Conservation (phyloP, 2,888 invertebrate genomes). For the Diarsia brunnea region DNA sequence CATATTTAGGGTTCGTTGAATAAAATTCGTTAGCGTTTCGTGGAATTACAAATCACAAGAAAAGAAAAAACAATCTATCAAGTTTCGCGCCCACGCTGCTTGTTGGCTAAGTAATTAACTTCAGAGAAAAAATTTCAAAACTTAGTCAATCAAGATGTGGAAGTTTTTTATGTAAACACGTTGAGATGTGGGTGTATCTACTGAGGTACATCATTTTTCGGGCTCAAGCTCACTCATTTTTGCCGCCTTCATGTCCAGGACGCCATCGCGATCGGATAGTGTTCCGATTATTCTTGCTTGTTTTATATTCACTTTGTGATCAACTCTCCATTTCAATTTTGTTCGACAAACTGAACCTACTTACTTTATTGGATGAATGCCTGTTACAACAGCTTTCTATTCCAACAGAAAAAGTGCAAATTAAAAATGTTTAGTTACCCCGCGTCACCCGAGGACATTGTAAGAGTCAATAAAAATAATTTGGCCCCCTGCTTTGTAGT, state of each 20-base stretch:
- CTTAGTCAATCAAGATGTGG: constrained; percentile 18
- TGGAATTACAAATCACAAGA: constrained; percentile 16
- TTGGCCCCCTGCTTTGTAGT: constrained; percentile 32
- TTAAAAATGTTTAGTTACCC: constrained; percentile 23
- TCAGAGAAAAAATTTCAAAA: constrained; percentile 29
- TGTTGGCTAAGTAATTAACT: constrained; percentile 52
- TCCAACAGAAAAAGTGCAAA: neutral
- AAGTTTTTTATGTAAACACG: constrained; percentile 15
- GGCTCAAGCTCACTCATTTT: neutral
- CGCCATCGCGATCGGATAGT: neutral
- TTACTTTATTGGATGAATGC: neutral
- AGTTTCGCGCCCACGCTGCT: constrained; percentile 29
- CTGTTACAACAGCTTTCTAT: neutral
- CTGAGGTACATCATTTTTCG: neutral
- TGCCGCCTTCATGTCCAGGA: neutral
- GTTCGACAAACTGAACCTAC: neutral
- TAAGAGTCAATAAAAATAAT: constrained; percentile 48
- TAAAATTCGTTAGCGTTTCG: neutral
- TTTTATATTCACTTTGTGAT: constrained; percentile 15
- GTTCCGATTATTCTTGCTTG: constrained; percentile 13
- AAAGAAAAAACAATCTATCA: constrained; percentile 37
- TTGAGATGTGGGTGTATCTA: constrained; percentile 6
- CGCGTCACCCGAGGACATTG: constrained; percentile 11
- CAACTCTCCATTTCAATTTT: constrained; percentile 3
- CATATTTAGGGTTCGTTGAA: neutral